These are phyloP conservation scores for Epinephelus fuscoguttatus DNA, from an alignment of 2,113 vertebrate genomes.

Conservation along the genomic window DNA sequence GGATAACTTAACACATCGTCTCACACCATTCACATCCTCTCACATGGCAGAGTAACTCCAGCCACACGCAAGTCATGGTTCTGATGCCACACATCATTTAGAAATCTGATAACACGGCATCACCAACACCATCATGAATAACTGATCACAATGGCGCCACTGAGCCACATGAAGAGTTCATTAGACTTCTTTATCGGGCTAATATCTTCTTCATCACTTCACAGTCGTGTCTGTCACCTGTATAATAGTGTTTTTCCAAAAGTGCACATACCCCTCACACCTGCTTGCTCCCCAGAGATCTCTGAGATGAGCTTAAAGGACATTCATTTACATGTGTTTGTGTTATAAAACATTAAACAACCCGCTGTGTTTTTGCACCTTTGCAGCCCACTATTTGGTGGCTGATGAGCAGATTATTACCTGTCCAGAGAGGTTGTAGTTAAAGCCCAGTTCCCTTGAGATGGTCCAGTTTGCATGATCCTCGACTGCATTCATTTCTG, in stretches of 20 bases:
- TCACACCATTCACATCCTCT: conserved; percentile 47
- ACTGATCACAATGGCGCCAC: conserved; percentile 37
- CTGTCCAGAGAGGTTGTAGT: conserved; percentile 93
- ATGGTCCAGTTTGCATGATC: conserved; percentile 96
- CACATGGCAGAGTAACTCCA: conserved; percentile 27
- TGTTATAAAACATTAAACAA: not conserved
- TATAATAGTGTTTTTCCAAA: not conserved
- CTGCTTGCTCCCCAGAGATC: not conserved
- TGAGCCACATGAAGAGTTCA: not conserved
- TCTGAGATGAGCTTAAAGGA: not conserved
- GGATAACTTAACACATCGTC: conserved; percentile 43
- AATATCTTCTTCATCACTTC: not conserved
- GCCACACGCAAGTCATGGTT: conserved; percentile 18
- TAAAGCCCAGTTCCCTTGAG: conserved; percentile 95
- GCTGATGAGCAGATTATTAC: conserved; percentile 76
- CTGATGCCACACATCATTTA: conserved; percentile 23
- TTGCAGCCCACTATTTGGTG: not conserved
- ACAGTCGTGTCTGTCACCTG: not conserved
- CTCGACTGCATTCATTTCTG: conserved; percentile 95
- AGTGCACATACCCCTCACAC: not conserved
- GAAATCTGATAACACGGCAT: conserved; percentile 59
- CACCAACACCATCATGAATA: conserved; percentile 49
- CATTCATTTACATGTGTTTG: not conserved
- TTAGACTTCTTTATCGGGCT: not conserved
- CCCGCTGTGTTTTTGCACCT: not conserved